Conservation (phyloP, 1,140 invertebrate species). For the Drosophila sechellia region DNA sequence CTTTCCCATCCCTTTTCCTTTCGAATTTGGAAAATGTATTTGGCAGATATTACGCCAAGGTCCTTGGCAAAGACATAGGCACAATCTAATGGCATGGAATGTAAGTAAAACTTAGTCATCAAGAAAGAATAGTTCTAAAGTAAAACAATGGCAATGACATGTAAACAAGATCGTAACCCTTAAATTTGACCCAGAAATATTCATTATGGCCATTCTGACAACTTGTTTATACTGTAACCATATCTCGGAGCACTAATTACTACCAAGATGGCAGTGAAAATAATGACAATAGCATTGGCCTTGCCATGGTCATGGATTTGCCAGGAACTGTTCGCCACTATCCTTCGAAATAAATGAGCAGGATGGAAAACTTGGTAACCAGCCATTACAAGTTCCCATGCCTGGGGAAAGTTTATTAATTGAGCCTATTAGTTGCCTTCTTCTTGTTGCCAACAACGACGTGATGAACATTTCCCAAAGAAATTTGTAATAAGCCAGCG, state of each 20-base stretch:
- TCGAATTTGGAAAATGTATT: constrained; percentile 43
- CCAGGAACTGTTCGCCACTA: constrained; percentile 24
- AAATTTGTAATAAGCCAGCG: constrained; percentile 27
- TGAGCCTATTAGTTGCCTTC: constrained; percentile 53
- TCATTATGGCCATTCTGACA: constrained; percentile 17
- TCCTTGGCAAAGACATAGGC: constrained; percentile 9
- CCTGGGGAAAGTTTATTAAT: constrained; percentile 50
- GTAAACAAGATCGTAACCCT: constrained; percentile 37
- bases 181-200: constrained; percentile 17
- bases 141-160: background rate
- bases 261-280: constrained; percentile 31
- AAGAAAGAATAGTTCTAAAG: background rate
- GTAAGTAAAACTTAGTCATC: background rate
- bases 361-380: constrained; percentile 53
- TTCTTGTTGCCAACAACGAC: constrained; percentile 35
- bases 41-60: constrained; percentile 48
- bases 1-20: constrained; percentile 15
- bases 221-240: constrained; percentile 11
- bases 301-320: constrained; percentile 21
- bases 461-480: constrained; percentile 48
- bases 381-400: constrained; percentile 7
- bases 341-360: constrained; percentile 66
- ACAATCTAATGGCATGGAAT: constrained; percentile 16
- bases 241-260: constrained; percentile 52
- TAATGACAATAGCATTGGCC: constrained; percentile 59